These are phyloP conservation scores for Cathartes aura DNA, from an alignment of 2,113 vertebrate genomes.

Conservation along the genomic window DNA sequence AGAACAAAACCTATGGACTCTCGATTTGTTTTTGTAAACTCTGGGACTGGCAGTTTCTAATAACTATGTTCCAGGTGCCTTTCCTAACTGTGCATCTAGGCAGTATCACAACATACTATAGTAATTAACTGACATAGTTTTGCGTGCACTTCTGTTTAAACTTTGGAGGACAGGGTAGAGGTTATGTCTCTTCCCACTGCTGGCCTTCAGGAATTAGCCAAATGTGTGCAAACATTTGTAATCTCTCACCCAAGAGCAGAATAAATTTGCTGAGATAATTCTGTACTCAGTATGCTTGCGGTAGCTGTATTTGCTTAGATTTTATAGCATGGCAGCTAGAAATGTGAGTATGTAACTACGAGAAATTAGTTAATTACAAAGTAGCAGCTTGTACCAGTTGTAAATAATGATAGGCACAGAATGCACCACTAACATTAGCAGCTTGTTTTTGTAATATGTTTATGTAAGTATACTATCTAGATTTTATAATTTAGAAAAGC, in stretches of 20 bases:
- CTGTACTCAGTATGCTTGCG: not conserved
- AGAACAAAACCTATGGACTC: not conserved
- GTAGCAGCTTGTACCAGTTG: not conserved
- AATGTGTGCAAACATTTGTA: conserved; percentile 29
- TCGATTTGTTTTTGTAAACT: not conserved
- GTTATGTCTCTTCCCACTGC: not conserved
- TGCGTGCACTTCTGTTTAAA: not conserved
- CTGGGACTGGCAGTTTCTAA: not conserved
- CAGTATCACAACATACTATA: not conserved
- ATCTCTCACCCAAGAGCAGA: not conserved
- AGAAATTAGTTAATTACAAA: conserved; percentile 10
- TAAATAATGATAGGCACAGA: not conserved
- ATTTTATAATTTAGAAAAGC: not conserved
- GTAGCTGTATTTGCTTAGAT: conserved; percentile 24
- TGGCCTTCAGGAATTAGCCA: not conserved
- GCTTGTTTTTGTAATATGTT: not conserved
- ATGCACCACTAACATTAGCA: not conserved
- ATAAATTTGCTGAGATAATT: conserved; percentile 29
- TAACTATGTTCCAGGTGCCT: not conserved
- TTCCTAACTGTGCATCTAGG: not conserved
- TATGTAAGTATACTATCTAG: not conserved
- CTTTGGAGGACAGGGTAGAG: not conserved
- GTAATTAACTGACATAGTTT: not conserved
- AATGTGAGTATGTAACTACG: not conserved
- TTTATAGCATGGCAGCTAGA: not conserved